Evolutionary conservation across 2,797 vertebrate species (phyloP).

Genomic region (Cirrhinus mrigala): DNA sequence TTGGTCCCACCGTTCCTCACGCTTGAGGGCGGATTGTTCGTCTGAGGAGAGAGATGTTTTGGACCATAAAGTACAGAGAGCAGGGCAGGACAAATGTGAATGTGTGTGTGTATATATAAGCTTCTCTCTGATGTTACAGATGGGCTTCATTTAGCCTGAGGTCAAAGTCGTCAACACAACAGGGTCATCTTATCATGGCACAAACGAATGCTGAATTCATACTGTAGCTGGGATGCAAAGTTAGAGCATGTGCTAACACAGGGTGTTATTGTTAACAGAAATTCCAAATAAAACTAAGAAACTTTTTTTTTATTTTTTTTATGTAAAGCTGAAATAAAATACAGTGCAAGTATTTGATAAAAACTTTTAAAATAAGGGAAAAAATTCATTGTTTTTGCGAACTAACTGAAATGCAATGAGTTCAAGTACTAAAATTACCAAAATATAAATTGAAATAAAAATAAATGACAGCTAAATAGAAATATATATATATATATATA

Average conservation of each 20-base stretch:
- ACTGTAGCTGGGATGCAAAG: not conserved
- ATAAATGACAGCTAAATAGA: too few species aligned
- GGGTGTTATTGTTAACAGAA: not conserved
- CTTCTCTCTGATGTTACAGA: constrained; percentile 15
- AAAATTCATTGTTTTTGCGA: too few species aligned
- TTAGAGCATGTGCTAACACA: not conserved
- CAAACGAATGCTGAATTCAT: not conserved
- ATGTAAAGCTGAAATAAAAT: not conserved
- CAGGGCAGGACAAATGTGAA: not conserved
- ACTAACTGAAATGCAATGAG: too few species aligned
- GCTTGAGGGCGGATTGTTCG: constrained; percentile 39
- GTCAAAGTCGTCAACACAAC: constrained; percentile 11
- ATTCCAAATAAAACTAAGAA: not conserved
- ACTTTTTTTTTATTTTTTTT: not conserved
- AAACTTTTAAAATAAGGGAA: not conserved
- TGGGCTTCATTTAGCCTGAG: not conserved
- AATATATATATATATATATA: too few species aligned
- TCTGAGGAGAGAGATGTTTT: constrained; percentile 43
- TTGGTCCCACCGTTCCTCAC: constrained; percentile 25
- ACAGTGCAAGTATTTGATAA: not conserved
- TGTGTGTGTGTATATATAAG: not conserved
- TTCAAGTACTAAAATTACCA: too few species aligned
- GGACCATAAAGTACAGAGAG: constrained; percentile 41
- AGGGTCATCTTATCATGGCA: constrained; percentile 13
- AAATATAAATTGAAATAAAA: too few species aligned